Base-by-base conservation (phyloP, 2,113 vertebrate genomes). In the Progne subis region DNA sequence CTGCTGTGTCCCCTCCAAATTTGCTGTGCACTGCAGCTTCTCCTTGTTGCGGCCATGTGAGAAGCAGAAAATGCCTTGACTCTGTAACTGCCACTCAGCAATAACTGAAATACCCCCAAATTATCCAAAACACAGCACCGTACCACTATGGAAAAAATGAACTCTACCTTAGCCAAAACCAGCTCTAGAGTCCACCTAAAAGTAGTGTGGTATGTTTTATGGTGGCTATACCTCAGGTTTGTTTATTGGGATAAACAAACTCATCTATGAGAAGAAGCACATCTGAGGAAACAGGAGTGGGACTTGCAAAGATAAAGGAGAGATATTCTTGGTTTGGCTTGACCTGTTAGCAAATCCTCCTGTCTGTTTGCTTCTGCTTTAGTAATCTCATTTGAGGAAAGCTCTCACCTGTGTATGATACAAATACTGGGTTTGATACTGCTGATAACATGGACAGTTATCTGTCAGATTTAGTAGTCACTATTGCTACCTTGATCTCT, bases 31-130 rank as follows among this genome's bases (percentile, higher is more conserved):
- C 19, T 0, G 1, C 25, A 68, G 17, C 31, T 59, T 59, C 44
- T 31, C 16, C 0, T 37, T 17, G 13, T 4, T 76, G 52, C 1
- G 2, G 25, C 34, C 0, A 0, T 49, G 31, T 26, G 37, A 77
- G 26, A 16, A 77, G 20, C 25, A 37, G 53, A 41, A 68, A 43
- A 77, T 9, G 14, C 11, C 3, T 68, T 37, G 31, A 2, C 25
- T 65, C 44, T 50, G 4, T 34, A 5, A 43, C 8, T 11, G 5
- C 37, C 74, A 37, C 50, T 74, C 50, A 67, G 23, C 60, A 67
- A 4, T 44, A 50, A 50, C 32, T 65, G 16, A 74, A 88, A n/a
- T 2, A 12, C 24, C 11, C 5, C 32, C 32, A 88, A 59, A 46
- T n/a, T 26, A 76, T 59, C 28, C 15, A n/a, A 74, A 74, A 52